Conservation (phyloP, 2,888 invertebrate genomes). For the Iselma pallidipennis region DNA sequence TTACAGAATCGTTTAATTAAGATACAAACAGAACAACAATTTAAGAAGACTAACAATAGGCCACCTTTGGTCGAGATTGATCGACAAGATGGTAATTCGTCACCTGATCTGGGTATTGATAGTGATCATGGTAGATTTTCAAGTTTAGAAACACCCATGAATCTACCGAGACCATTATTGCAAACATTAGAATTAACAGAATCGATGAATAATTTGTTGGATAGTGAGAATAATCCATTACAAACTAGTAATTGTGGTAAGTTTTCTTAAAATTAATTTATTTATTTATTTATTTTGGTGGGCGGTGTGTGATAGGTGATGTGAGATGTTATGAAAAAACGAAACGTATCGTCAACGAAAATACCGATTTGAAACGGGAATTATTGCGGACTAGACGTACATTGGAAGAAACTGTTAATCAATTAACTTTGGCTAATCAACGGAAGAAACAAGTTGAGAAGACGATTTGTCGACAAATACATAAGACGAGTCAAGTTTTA, state of each 20-base stretch:
- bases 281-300: not conserved
- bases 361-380: constrained; percentile 70
- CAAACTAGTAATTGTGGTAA: constrained; percentile 43
- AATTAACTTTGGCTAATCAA: constrained; percentile 76
- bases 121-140: constrained; percentile 73
- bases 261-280: constrained; percentile 14
- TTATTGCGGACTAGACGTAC: constrained; percentile 72
- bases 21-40: constrained; percentile 45
- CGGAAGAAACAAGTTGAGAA: constrained; percentile 82
- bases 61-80: constrained; percentile 40
- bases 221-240: constrained; percentile 38
- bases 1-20: constrained; percentile 51
- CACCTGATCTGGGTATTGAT: constrained; percentile 89
- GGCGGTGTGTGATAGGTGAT: constrained; percentile 35
- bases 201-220: constrained; percentile 52
- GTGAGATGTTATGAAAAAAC: constrained; percentile 48
- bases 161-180: constrained; percentile 53
- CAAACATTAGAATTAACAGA: constrained; percentile 57
- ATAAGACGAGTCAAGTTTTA: constrained; percentile 77
- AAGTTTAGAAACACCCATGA: constrained; percentile 63
- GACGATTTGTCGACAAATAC: constrained; percentile 79
- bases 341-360: constrained; percentile 60
- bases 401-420: constrained; percentile 75
- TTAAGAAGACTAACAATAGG: not conserved
- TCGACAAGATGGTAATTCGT: constrained; percentile 60